These are phyloP conservation scores for Pseudopodoces humilis DNA, from an alignment of 2,113 vertebrate genomes.

Conservation along the genomic window DNA sequence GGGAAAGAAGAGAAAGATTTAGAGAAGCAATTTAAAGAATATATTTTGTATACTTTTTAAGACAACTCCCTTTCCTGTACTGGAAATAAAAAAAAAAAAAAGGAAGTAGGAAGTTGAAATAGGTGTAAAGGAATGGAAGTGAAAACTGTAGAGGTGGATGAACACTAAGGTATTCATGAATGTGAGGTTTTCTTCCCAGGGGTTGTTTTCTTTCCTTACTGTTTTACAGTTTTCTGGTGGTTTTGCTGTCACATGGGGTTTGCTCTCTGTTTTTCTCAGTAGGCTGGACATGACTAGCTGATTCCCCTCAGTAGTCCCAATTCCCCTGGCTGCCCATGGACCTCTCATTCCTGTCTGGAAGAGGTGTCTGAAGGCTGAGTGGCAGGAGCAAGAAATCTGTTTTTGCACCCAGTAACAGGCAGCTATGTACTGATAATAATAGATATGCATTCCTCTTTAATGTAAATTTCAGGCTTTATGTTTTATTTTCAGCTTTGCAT, in stretches of 20 bases:
- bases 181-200: background rate
- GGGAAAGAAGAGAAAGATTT: background rate
- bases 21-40: background rate
- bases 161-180: background rate
- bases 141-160: background rate
- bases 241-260: background rate
- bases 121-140: background rate
- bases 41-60: background rate
- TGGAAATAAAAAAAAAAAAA: too few species aligned
- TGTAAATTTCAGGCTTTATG: background rate
- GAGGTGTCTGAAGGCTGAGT: background rate
- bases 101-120: background rate
- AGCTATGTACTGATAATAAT: background rate
- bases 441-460: background rate
- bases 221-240: background rate
- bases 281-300: background rate
- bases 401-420: background rate
- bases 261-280: background rate
- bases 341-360: background rate
- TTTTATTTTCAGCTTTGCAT: conserved; percentile 13
- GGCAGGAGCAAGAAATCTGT: background rate
- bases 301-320: background rate
- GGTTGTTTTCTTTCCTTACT: background rate
- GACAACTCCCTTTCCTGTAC: background rate
- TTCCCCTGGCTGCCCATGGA: background rate